Conservation (phyloP, 2,888 invertebrate genomes). For the Dendrolimus houi region DNA sequence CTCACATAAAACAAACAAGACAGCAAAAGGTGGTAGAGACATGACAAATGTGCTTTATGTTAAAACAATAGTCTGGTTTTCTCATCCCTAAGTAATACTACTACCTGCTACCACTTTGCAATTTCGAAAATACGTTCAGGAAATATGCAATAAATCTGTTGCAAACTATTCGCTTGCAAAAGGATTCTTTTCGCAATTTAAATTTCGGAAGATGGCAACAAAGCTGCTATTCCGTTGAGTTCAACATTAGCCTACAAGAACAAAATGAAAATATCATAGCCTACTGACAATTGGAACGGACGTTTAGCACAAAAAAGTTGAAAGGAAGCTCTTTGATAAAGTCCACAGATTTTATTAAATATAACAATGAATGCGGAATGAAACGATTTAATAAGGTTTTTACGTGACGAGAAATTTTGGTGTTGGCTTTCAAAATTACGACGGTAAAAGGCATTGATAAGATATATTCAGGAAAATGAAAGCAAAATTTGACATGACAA, state of each 20-base stretch:
- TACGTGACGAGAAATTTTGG: constrained; percentile 4
- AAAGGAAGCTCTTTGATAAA: not conserved
- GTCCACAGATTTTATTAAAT: constrained; percentile 12
- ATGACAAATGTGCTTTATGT: no score
- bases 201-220: not conserved
- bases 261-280: not conserved
- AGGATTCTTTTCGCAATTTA: no score
- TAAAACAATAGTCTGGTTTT: no score
- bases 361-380: constrained; percentile 15
- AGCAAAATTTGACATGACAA: not conserved
- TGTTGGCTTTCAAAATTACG: not conserved
- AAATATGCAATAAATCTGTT: no score
- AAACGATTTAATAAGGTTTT: constrained; percentile 12
- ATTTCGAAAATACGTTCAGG: no score
- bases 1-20: no score
- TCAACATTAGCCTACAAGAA: not conserved
- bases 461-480: not conserved
- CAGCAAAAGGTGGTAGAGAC: no score
- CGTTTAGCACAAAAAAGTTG: not conserved
- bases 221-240: no score
- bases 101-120: no score
- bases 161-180: no score
- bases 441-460: not conserved
- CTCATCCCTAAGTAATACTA: no score
- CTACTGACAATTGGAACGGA: not conserved